A percentile compares a stretch with the other conserved stretches of the same genome.
These are phyloP conservation scores for Bubo blakistoni DNA, from an alignment of 2,113 vertebrate genomes.

Conservation along the genomic window DNA sequence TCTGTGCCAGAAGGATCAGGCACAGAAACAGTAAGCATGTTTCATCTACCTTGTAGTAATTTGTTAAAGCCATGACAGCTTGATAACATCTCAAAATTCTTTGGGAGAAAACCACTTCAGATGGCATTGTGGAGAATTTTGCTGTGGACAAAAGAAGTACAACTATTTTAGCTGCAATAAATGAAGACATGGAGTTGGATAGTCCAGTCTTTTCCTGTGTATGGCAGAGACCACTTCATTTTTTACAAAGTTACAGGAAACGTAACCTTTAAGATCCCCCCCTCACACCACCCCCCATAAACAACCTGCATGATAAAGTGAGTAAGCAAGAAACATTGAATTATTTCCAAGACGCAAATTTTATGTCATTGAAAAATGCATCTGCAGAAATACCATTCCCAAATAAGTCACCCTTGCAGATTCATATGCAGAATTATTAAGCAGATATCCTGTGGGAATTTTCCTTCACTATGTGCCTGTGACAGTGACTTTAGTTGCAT, in stretches of 20 bases:
- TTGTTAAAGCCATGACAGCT: not conserved
- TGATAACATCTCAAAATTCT: not conserved
- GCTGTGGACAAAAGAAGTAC: not conserved
- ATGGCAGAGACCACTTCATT: not conserved
- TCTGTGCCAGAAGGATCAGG: not conserved
- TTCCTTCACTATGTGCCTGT: not conserved
- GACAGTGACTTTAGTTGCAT: not conserved
- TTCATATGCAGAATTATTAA: not conserved
- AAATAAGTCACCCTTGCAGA: not conserved
- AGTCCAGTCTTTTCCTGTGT: not conserved
- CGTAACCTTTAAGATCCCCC: not conserved
- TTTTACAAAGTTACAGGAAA: not conserved
- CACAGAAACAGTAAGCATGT: not conserved
- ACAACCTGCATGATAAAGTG: not conserved
- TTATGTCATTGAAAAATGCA: not conserved
- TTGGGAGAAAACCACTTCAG: not conserved
- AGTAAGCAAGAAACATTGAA: not conserved
- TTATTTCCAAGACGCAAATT: not conserved
- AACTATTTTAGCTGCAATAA: not conserved
- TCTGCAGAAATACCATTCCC: not conserved
- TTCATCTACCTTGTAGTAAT: not conserved
- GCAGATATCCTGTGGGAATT: not conserved
- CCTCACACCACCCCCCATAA: rapidly evolving
- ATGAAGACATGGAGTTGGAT: not conserved
- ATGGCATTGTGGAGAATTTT: not conserved